phyloP scores from a whole-genome alignment of 1,140 invertebrate genomes.

The Anthonomus grandis region DNA sequence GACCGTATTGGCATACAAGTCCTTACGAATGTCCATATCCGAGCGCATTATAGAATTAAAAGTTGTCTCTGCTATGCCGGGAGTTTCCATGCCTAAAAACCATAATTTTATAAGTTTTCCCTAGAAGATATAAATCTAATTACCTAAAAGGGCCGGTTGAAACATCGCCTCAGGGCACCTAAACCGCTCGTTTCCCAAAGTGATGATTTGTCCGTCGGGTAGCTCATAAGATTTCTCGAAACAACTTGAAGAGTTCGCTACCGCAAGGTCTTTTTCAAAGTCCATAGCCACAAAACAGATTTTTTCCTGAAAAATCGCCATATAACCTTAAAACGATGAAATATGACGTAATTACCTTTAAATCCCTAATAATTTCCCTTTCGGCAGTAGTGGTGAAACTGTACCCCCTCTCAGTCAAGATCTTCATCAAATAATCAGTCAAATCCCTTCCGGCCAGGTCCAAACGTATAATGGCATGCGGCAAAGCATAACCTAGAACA shows the following conservation, averaged over 20 bases:
- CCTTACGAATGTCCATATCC: constrained; percentile 78
- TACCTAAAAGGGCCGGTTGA: constrained; percentile 66
- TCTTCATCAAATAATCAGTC: constrained; percentile 72
- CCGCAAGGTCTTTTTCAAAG: constrained; percentile 52
- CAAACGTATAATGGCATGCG: constrained; percentile 74
- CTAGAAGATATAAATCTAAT: neutral
- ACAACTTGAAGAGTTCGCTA: constrained; percentile 66
- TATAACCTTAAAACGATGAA: neutral
- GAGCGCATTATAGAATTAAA: constrained; percentile 83
- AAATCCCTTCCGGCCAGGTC: constrained; percentile 73
- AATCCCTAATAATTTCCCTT: constrained; percentile 73
- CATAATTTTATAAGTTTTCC: neutral
- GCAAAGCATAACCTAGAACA: constrained; percentile 53
- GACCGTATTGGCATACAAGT: constrained; percentile 81
- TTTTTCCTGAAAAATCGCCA: constrained; percentile 53
- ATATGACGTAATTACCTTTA: constrained; percentile 51
- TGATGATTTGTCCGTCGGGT: constrained; percentile 78
- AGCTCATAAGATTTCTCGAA: constrained; percentile 75
- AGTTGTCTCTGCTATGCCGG: constrained; percentile 74
- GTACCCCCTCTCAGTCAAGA: constrained; percentile 63
- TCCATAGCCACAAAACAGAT: constrained; percentile 73
- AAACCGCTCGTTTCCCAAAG: constrained; percentile 82
- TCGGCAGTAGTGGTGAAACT: constrained; percentile 62
- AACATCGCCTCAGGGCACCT: constrained; percentile 84
- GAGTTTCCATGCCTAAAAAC: constrained; percentile 63